Conservation (phyloP, 2,888 invertebrate species). For the Agriopis leucophaearia region DNA sequence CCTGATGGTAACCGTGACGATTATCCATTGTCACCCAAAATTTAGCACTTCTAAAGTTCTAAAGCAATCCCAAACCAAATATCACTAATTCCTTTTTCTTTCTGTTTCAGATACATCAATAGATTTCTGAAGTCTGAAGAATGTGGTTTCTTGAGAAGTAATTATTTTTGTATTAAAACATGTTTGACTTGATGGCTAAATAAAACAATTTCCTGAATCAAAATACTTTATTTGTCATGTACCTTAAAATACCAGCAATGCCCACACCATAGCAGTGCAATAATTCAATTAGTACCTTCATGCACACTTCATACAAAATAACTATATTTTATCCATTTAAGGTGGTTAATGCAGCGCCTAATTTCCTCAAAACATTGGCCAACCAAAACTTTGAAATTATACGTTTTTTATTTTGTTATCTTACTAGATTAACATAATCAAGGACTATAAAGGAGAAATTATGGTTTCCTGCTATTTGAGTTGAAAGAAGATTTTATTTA, state of each 20-base stretch:
- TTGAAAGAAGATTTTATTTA: too few relatives aligned
- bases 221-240: conserved; percentile 19
- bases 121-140: conserved; percentile 61
- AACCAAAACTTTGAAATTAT: too few relatives aligned
- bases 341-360: too few relatives aligned
- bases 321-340: not conserved
- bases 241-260: conserved; percentile 10
- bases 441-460: too few relatives aligned
- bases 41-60: too few relatives aligned
- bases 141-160: not conserved
- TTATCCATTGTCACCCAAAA: too few relatives aligned
- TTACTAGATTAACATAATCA: too few relatives aligned
- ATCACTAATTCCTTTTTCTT: not conserved
- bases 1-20: too few relatives aligned
- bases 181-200: not conserved
- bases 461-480: too few relatives aligned
- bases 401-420: too few relatives aligned
- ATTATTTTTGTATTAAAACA: not conserved
- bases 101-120: conserved; percentile 70
- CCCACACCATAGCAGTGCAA: conserved; percentile 11
- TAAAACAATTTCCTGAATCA: conserved; percentile 11
- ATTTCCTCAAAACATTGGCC: too few relatives aligned
- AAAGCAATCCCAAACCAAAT: too few relatives aligned
- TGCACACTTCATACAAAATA: not conserved
- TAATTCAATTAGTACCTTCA: conserved; percentile 1